phyloP scores from a whole-genome alignment of 2,113 vertebrate species.

The Arenaria interpres region DNA sequence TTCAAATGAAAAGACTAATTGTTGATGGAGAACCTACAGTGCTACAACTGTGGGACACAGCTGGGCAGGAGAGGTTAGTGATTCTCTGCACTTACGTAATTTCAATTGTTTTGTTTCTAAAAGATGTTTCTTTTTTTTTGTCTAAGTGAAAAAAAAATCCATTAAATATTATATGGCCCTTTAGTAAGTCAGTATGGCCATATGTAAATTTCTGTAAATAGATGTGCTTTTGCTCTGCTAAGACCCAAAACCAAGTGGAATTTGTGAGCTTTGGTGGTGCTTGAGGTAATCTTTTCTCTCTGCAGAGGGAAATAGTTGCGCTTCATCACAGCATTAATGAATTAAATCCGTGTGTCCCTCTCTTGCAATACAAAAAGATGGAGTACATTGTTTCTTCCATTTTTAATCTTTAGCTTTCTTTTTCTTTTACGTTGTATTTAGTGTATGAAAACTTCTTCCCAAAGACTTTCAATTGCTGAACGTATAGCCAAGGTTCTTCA shows the following conservation, averaged over 20 bases:
- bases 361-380: background rate
- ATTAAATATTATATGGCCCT: background rate
- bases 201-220: background rate
- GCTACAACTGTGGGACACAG: slow-evolving; percentile 94
- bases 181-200: background rate
- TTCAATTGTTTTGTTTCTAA: background rate
- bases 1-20: slow-evolving; percentile 94
- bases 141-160: background rate
- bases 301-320: background rate
- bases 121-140: background rate
- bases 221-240: background rate
- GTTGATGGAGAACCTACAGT: slow-evolving; percentile 90
- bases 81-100: background rate
- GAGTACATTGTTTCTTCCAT: background rate
- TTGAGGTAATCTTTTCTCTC: background rate
- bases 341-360: fast-evolving
- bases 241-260: background rate
- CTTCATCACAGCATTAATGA: background rate
- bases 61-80: slow-evolving; percentile 92
- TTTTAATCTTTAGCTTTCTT: background rate
- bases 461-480: background rate
- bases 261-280: background rate
- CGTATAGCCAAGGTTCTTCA: background rate
- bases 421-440: background rate
- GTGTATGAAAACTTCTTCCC: background rate